phyloP scores from a whole-genome alignment of 2,888 invertebrate genomes.

The Charanyca ferruginea region DNA sequence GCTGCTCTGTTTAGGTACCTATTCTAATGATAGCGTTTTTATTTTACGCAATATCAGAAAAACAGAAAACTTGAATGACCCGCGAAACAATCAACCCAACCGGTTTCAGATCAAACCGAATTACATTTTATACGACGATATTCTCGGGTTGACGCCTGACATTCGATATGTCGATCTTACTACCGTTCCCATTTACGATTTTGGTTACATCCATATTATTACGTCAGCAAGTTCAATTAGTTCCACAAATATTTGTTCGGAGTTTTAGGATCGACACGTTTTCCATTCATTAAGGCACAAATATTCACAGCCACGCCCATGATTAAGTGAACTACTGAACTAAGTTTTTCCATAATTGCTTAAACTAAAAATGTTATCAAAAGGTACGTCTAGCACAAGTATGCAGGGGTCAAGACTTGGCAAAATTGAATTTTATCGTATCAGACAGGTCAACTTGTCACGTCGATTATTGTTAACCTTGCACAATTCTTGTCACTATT shows the following conservation, averaged over 20 bases:
- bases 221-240: constrained; percentile 62
- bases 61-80: constrained; percentile 49
- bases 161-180: constrained; percentile 59
- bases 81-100: constrained; percentile 35
- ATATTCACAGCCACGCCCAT: constrained; percentile 37
- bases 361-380: constrained; percentile 17
- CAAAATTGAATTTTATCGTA: constrained; percentile 17
- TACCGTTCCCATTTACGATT: constrained; percentile 59
- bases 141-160: constrained; percentile 58
- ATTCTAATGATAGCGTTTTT: constrained; percentile 39
- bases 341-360: not conserved
- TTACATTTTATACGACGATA: constrained; percentile 42
- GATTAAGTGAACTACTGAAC: not conserved
- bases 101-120: constrained; percentile 44
- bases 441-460: constrained; percentile 28
- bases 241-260: constrained; percentile 57
- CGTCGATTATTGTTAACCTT: constrained; percentile 10
- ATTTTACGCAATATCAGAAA: constrained; percentile 28
- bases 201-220: constrained; percentile 55
- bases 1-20: constrained; percentile 45
- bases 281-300: constrained; percentile 31
- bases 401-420: constrained; percentile 19
- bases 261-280: constrained; percentile 37
- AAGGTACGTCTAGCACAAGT: constrained; percentile 1
- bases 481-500: constrained; percentile 13